Percentiles rank a stretch among this genome's conserved stretches.
Evolutionary conservation across 2,888 invertebrate species (phyloP).

Genomic region (Temnothorax ravouxi): DNA sequence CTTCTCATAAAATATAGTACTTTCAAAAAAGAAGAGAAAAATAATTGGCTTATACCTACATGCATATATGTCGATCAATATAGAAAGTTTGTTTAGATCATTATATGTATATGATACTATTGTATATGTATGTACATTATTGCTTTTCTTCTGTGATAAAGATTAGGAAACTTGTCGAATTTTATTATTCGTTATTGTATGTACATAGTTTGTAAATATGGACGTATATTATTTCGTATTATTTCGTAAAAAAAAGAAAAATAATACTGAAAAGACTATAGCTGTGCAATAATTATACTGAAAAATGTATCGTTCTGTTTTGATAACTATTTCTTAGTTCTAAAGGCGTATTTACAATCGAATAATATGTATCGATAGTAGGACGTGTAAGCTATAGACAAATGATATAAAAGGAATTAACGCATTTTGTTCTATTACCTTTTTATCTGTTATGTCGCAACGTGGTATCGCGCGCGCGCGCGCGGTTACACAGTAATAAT

Average conservation of each 20-base stretch:
- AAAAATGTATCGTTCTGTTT: slow-evolving; percentile 54
- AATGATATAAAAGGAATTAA: slow-evolving; percentile 1
- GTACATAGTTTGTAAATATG: slow-evolving; percentile 73
- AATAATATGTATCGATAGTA: slow-evolving; percentile 50
- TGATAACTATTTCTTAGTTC: slow-evolving; percentile 49
- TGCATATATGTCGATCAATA: background rate
- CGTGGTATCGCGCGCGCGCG: background rate
- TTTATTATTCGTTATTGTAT: slow-evolving; percentile 61
- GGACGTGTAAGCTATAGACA: background rate
- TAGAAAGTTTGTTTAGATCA: slow-evolving; percentile 23
- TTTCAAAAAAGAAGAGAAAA: background rate
- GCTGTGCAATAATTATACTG: slow-evolving; percentile 59
- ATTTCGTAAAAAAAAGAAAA: background rate
- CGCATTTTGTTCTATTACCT: background rate
- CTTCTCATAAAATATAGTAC: background rate
- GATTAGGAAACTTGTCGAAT: slow-evolving; percentile 20
- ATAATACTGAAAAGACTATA: slow-evolving; percentile 47
- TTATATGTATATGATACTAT: background rate
- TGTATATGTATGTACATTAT: slow-evolving; percentile 3
- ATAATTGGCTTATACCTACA: too few species aligned
- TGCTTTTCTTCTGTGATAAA: slow-evolving; percentile 54
- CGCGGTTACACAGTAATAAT: background rate
- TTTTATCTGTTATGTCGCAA: background rate
- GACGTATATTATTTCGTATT: slow-evolving; percentile 2
- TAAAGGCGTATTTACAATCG: slow-evolving; percentile 71